A percentile compares a stretch with the other conserved stretches of the same genome.
These are phyloP conservation scores for Fistularia commersonii DNA, from an alignment of 2,797 vertebrate species.

Conservation along the genomic window DNA sequence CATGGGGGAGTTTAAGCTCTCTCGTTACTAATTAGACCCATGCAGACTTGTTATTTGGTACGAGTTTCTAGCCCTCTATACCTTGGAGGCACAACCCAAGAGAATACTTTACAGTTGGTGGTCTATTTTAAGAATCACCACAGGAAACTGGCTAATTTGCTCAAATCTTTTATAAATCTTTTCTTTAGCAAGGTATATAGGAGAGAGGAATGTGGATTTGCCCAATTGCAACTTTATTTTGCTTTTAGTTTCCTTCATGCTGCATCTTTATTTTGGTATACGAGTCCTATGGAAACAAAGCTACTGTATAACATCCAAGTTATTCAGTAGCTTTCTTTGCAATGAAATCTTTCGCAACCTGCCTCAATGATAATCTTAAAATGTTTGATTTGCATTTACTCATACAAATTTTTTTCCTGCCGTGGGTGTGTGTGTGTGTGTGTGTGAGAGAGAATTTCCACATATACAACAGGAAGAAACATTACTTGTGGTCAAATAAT, in stretches of 20 bases:
- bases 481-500: not conserved
- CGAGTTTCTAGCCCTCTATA: conserved; percentile 29
- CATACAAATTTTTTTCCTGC: no score
- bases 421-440: no score
- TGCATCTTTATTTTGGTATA: conserved; percentile 3
- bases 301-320: no score
- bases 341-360: conserved; percentile 18
- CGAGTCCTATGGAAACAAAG: no score
- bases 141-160: conserved; percentile 24
- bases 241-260: conserved; percentile 5
- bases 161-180: conserved; percentile 25
- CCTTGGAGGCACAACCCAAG: conserved; percentile 27
- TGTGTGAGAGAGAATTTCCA: no score
- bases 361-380: conserved; percentile 16
- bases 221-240: not conserved
- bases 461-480: no score
- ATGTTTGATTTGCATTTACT: conserved; percentile 24
- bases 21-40: conserved; percentile 64
- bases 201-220: not conserved
- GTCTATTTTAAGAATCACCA: conserved; percentile 45
- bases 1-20: conserved; percentile 40
- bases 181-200: conserved; percentile 18
- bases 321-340: no score
- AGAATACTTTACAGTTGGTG: conserved; percentile 27
- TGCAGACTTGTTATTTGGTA: conserved; percentile 57